Base-by-base conservation (phyloP, 2,888 invertebrate species). In the Nebria brevicollis region DNA sequence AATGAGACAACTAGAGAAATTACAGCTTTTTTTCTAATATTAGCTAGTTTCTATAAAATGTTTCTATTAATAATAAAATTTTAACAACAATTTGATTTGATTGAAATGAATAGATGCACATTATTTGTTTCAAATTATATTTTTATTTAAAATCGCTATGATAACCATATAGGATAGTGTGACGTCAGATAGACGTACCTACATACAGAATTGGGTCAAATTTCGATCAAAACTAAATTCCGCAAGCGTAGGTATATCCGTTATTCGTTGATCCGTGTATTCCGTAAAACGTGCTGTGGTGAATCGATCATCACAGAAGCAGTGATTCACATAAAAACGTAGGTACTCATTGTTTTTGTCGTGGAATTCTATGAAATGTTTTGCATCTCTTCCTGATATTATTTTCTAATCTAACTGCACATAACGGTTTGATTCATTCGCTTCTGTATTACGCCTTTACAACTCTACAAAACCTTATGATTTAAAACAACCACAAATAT, bases 241-340 rank as follows among this genome's bases (percentile, higher is more conserved):
- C 77, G 26, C 77, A 10, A 54, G 34, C 20, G 13, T 54, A 54
- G 54, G 54, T 54, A 72, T 72, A 77, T 77, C 77, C 77, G 77
- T 72, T 77, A 77, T 77, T 26, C 72, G 65, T 73, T 73, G 73
- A 73, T 73, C 73, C 73, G 73, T 73, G 73, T 77, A 72, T 25
- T 77, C 77, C 72, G 72, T 20, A 72, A 72, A 77, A 72, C 77
- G 72, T 76, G 76, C 72, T 72, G 77, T 77, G 77, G 77, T 72
- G 72, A 77, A 77, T 77, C 77, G 77, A 77, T 77, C 77, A 77
- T 77, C 72, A 77, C 77, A 72, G 41, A 77, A 72, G 20, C 20
- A 20, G 72, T 77, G 77, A 77, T 77, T 77, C 77, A 72, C 72
- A 64, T 64, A 77, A 77, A 77, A 77, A 72, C 8, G 54, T 54